Percentiles rank a stretch among this genome's conserved stretches.
phyloP scores from a whole-genome alignment of 2,797 vertebrate genomes.

The Nasua narica region DNA sequence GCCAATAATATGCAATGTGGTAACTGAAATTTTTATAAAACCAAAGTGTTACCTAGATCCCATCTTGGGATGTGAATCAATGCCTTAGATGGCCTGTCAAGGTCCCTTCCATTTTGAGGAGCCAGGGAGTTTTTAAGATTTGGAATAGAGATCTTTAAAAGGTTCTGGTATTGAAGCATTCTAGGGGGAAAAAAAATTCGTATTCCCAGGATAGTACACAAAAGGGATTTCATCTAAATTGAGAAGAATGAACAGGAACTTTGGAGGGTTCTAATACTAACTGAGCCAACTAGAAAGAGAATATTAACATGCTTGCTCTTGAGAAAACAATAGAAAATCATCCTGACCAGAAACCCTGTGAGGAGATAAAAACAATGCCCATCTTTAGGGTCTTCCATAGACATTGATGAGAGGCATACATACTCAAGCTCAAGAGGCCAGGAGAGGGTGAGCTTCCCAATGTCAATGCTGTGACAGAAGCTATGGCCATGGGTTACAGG shows the following conservation, averaged over 20 bases:
- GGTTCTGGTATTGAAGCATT: neutral
- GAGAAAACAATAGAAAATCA: conserved; percentile 15
- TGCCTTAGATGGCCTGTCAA: neutral
- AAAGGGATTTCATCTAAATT: neutral
- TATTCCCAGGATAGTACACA: conserved; percentile 1
- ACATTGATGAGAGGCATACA: neutral
- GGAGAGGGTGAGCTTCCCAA: neutral
- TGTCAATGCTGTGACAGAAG: neutral
- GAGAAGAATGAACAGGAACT: conserved; percentile 38
- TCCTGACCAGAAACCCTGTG: conserved; percentile 12
- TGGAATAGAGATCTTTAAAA: neutral
- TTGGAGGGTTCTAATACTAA: neutral
- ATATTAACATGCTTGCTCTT: neutral
- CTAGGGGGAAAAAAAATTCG: neutral
- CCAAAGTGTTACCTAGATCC: neutral
- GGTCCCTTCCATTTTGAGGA: conserved; percentile 23
- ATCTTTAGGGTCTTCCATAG: neutral
- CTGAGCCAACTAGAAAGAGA: neutral
- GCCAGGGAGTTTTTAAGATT: neutral
- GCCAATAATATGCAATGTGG: neutral
- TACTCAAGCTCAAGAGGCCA: neutral
- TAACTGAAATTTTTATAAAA: neutral
- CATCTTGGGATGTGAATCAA: neutral
- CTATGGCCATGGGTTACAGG: neutral
- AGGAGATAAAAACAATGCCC: neutral